Base-by-base conservation (phyloP, 2,888 invertebrate species). In the Tenodera sinensis region DNA sequence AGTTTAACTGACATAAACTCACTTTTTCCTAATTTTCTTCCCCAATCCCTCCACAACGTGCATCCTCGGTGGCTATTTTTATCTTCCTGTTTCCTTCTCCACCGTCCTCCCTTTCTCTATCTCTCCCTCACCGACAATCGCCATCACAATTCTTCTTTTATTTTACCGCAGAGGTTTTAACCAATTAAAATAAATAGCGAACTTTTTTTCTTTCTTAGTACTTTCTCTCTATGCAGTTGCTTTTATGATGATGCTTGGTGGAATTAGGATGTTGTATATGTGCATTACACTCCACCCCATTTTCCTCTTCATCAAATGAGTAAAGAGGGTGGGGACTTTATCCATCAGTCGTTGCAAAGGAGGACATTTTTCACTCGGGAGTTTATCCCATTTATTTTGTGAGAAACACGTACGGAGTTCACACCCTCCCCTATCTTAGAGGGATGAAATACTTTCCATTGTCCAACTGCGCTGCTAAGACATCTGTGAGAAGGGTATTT, bases 111-210 rank as follows among this genome's bases (percentile, higher is more conserved):
- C 87, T 88, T 12, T 28, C 84, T 88, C 89, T 89, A 88, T 89
- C 85, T 89, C 85, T 89, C 89, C 89, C 89, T 89, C 86, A 88
- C 83, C 83, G 83, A 86, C 88, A 89, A 88, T 89, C 88, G 54
- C 83, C 83, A 88, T 89, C 85, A 88, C 88, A 88, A 86, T 89
- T 89, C 84, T 88, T 83, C 91, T 93, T 93, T 93, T 93, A 93
- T 93, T 92, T 92, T 92, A 92, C 93, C 93, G 92, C 92, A 91
- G 93, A 93, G 93, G 93, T 93, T 93, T 92, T 92, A 90, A 92
- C 92, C 93, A 92, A 93, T 93, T 93, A 93, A 93, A 93, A 92
- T 92, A 90, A 90, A 90, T 89, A 90, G 82, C 84, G 42, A 88
- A 87, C 28, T 89, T 88, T 30, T 86, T 42, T 89, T 89, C 84